Evolutionary conservation across 2,113 vertebrate species (phyloP), one percentile per base, ranked within the genome.

Genomic region (Isurus oxyrinchus): DNA sequence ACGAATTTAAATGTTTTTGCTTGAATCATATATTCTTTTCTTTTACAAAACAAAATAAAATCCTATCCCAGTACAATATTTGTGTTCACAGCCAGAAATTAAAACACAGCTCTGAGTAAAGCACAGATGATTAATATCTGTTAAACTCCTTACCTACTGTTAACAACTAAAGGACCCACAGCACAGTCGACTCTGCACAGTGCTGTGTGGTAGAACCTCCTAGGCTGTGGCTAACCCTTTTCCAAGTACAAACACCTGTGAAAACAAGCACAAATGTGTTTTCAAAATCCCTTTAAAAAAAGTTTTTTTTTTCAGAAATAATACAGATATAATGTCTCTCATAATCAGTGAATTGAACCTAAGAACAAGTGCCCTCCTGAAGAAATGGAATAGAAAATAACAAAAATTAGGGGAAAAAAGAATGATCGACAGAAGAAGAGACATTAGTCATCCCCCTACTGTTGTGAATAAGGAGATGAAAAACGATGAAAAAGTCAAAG

Each of bases 181-280:
- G 97, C 97, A 98, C 97, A 98, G 97, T 97, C 97, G 97, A 97
- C 97, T 98, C 97, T 97, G 97, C 97, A 98, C 98, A 98, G 98
- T 98, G 98, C 98, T 98, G 98, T 98, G 97, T 97, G 97, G 98
- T 98, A 98, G 98, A 98, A 98, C 98, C 98, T 99, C 98, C 98
- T 98, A 98, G 98, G 98, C 97, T 98, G 98, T 97, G 98, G 98
- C 98, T 98, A 98, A 98, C 98, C 97, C 97, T 97, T 98, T 97
- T 98, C 98, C 98, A 98, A 99, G 98, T 98, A 99, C 98, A 98
- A 99, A 98, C 99, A 99, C 98, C 99, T 99, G 99, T 98, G 98
- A 99, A 99, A 99, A 99, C 98, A 99, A 98, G 98, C 97, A 98
- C 98, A 97, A 98, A 98, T 98, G 97, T 97, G 97, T 98, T 98